Evolutionary conservation across 2,888 invertebrate species (phyloP).

Genomic region (Cataglyphis rosenhaueri): DNA sequence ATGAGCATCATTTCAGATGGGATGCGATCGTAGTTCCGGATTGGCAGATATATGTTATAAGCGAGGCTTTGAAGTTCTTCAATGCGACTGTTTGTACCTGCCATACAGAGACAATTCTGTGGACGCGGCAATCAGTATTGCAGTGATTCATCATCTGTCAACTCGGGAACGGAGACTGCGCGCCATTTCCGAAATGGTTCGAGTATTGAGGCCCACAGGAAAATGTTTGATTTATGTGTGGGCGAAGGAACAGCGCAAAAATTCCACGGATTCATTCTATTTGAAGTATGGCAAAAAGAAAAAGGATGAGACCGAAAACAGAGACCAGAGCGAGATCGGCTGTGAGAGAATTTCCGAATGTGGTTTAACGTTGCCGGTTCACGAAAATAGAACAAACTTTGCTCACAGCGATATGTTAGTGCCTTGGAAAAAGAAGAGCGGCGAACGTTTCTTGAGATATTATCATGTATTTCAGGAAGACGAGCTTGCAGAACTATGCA

Average conservation of each 20-base stretch:
- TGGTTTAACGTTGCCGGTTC: slow-evolving; percentile 89
- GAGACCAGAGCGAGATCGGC: slow-evolving; percentile 62
- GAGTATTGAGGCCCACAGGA: slow-evolving; percentile 91
- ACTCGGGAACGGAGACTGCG: slow-evolving; percentile 91
- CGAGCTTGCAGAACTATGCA: slow-evolving; percentile 91
- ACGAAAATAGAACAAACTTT: slow-evolving; percentile 96
- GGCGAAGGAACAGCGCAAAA: slow-evolving; percentile 95
- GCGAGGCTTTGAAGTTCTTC: slow-evolving; percentile 89
- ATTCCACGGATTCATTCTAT: slow-evolving; percentile 90
- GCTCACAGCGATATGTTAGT: slow-evolving; percentile 96
- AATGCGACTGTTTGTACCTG: slow-evolving; percentile 91
- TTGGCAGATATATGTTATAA: slow-evolving; percentile 89
- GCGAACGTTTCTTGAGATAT: slow-evolving; percentile 90
- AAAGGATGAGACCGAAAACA: slow-evolving; percentile 84
- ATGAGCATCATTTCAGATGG: slow-evolving; percentile 87
- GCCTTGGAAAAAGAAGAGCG: slow-evolving; percentile 94
- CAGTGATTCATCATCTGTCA: slow-evolving; percentile 98
- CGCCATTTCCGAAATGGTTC: slow-evolving; percentile 91
- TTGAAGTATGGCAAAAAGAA: slow-evolving; percentile 87
- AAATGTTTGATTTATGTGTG: slow-evolving; percentile 96
- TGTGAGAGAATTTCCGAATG: slow-evolving; percentile 61
- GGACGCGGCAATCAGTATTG: slow-evolving; percentile 96
- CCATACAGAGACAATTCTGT: slow-evolving; percentile 90
- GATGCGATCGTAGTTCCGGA: slow-evolving; percentile 92
- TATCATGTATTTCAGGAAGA: slow-evolving; percentile 97